Evolutionary conservation across 2,888 invertebrate genomes (phyloP).

Genomic region (Campoplex capitator): DNA sequence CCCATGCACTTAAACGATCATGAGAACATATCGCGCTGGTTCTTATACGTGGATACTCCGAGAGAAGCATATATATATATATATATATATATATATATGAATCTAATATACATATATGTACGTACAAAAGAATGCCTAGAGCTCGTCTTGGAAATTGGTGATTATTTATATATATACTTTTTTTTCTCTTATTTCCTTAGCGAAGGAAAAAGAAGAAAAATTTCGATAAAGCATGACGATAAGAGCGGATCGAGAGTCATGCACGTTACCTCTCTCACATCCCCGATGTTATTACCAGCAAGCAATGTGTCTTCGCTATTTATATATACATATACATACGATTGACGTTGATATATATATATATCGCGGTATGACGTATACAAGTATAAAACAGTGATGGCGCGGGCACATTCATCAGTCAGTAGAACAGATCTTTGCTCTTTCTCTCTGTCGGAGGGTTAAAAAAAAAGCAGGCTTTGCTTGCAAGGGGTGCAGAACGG

Average conservation of each 20-base stretch:
- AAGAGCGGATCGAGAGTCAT: slow-evolving; percentile 59
- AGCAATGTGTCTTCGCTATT: slow-evolving; percentile 23
- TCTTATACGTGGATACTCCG: not conserved
- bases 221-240: slow-evolving; percentile 59
- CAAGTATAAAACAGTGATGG: slow-evolving; percentile 29
- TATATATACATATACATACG: slow-evolving; percentile 11
- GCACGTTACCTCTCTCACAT: slow-evolving; percentile 36
- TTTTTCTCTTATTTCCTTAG: slow-evolving; percentile 20
- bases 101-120: not conserved
- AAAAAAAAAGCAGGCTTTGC: slow-evolving; percentile 10
- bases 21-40: slow-evolving; percentile 41
- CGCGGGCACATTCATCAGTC: slow-evolving; percentile 64
- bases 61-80: not conserved
- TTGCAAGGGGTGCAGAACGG: slow-evolving; percentile 51
- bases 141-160: slow-evolving; percentile 59
- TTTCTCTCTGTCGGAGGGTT: slow-evolving; percentile 31
- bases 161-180: not conserved
- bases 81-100: not conserved
- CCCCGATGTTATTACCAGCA: slow-evolving; percentile 41
- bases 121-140: slow-evolving; percentile 35
- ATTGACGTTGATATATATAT: not conserved
- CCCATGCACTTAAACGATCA: slow-evolving; percentile 58
- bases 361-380: not conserved
- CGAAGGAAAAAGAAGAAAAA: slow-evolving; percentile 38
- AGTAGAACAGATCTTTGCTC: slow-evolving; percentile 40